Evolutionary conservation across 2,888 invertebrate species (phyloP), one percentile per base, ranked within the genome.

Genomic region (Tromatobia lineatoria): DNA sequence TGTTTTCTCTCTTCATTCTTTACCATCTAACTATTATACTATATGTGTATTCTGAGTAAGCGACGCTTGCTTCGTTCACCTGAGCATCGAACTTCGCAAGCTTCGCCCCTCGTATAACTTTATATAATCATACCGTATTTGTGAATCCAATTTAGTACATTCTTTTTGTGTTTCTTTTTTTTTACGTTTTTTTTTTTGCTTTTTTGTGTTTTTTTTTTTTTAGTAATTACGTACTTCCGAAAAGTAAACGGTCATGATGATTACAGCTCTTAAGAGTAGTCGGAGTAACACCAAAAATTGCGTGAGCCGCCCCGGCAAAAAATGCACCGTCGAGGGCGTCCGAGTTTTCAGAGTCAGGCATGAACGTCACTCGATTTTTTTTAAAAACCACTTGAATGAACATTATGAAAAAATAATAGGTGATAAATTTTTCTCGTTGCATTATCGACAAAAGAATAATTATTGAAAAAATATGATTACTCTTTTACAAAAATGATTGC

Each of bases 1-100:
- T 50, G 34, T 42, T 29, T 59, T 20, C 38, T 38, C 23, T 45
- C 18, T 25, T 45, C 11, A 54, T 38, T 52, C 52, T 61, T 47
- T 20, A 71, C 52, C 25, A 2, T 50, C 57, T 70, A 79, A 75
- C 42, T 47, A 34, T 66, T 15, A 38, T 78, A 64, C 18, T 74
- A 38, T 73, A 66, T 74, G 61, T 64, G 70, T 66, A 52, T 42
- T 64, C 54, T n/a, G 67, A 84, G 83, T 59, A 64, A 69, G 76
- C 84, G 74, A 78, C n/a, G 77, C 81, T 88, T 88, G 88, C 59
- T 89, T 86, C 59, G 88, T 88, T 89, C 89, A 86, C 86, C 89
- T 88, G 89, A 89, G 89, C 89, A 45, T 87, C 80, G 88, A 89
- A 88, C 87, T 66, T 88, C 86, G 82, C 87, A 88, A 87, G 77